Percentiles rank a stretch among this genome's conserved stretches.
phyloP scores from a whole-genome alignment of 2,888 invertebrate species.

The Lasioglossum malachurum region DNA sequence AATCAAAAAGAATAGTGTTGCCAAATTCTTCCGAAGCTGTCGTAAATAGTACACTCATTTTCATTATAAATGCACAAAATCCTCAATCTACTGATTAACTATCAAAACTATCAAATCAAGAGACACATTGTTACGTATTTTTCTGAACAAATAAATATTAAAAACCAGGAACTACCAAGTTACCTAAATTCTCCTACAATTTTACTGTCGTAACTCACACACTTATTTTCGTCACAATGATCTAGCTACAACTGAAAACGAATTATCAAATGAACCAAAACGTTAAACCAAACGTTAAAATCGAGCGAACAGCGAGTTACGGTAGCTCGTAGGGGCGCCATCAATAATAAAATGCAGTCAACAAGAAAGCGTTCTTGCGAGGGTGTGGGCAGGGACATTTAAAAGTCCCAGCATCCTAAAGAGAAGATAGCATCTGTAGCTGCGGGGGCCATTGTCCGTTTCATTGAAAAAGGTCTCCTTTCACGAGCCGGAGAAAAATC shows the following conservation, averaged over 20 bases:
- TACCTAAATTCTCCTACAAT: too few relatives aligned
- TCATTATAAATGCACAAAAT: too few relatives aligned
- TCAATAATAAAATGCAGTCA: neutral
- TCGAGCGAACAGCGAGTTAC: neutral
- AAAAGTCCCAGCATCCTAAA: conserved; percentile 28
- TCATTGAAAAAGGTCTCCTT: conserved; percentile 51
- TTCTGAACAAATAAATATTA: too few relatives aligned
- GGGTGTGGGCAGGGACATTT: conserved; percentile 16
- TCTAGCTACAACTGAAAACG: neutral
- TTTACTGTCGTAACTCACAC: too few relatives aligned
- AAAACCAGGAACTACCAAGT: too few relatives aligned
- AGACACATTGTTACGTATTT: too few relatives aligned
- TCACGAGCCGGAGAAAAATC: conserved; percentile 52
- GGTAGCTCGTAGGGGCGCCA: neutral
- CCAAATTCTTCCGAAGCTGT: too few relatives aligned
- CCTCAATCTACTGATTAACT: too few relatives aligned
- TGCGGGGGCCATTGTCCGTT: conserved; percentile 48
- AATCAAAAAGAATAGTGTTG: too few relatives aligned
- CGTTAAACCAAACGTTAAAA: neutral
- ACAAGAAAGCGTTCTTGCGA: conserved; percentile 13
- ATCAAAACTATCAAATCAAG: too few relatives aligned
- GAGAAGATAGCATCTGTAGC: conserved; percentile 54
- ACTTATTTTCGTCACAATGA: neutral
- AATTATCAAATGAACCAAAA: neutral
- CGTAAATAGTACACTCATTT: too few relatives aligned